A percentile compares a stretch with the other conserved stretches of the same genome.
Conservation (phyloP, 2,888 invertebrate genomes). For the Chrysolina oricalcia region DNA sequence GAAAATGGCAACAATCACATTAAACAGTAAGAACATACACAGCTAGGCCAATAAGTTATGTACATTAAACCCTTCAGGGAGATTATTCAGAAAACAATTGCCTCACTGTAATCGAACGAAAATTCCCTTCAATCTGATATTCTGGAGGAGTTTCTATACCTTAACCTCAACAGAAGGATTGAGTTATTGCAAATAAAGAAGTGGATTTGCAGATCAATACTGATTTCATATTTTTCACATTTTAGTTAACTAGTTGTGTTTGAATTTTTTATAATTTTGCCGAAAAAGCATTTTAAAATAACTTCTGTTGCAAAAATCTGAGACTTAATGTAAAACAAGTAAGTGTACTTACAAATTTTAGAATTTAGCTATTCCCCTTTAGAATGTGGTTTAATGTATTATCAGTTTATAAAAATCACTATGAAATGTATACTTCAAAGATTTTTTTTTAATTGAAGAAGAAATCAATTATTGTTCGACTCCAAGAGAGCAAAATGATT, state of each 20-base stretch:
- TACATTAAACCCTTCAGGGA: background rate
- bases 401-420: background rate
- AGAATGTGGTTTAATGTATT: background rate
- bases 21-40: conserved; percentile 30
- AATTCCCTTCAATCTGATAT: background rate
- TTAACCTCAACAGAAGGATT: no score
- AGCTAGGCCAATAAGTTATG: background rate
- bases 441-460: background rate
- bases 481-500: background rate
- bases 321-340: background rate
- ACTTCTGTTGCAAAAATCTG: background rate
- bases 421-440: no score
- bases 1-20: conserved; percentile 70
- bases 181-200: background rate
- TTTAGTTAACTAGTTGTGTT: background rate
- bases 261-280: background rate
- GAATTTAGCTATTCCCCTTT: background rate
- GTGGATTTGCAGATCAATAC: background rate
- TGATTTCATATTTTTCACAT: background rate
- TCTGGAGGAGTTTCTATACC: background rate
- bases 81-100: background rate
- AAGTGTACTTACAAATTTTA: background rate
- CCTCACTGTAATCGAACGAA: background rate
- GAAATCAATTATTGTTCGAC: background rate
- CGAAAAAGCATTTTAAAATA: background rate